Conservation (phyloP, 2,113 vertebrate genomes). For the Poecilia latipinna region DNA sequence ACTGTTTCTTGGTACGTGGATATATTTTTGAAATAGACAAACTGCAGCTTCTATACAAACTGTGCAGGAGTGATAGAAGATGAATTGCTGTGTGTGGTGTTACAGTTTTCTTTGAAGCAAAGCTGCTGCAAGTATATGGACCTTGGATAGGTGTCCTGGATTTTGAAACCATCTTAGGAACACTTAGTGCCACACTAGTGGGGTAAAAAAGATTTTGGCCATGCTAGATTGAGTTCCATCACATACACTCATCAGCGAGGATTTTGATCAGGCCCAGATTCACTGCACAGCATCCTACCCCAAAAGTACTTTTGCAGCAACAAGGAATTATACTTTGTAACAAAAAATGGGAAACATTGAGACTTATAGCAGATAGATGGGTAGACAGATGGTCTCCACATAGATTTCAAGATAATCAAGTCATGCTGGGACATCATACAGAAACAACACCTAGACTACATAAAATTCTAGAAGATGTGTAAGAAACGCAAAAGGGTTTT, state of each 20-base stretch:
- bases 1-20: conserved; percentile 5
- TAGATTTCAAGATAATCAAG: background rate
- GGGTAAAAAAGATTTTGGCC: background rate
- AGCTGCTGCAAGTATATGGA: background rate
- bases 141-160: conserved; percentile 12
- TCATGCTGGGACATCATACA: background rate
- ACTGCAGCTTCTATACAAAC: conserved; percentile 8
- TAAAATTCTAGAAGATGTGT: background rate
- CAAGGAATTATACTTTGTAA: background rate
- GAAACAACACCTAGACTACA: background rate
- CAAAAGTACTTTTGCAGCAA: background rate
- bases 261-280: background rate
- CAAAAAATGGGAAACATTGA: background rate
- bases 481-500: background rate
- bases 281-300: background rate
- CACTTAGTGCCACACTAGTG: background rate
- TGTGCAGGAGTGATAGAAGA: background rate
- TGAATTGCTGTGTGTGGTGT: conserved; percentile 10
- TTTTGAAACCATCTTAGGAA: conserved; percentile 5
- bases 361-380: background rate
- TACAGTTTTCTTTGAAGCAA: conserved; percentile 20
- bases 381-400: background rate
- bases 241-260: background rate
- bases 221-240: background rate
- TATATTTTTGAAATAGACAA: background rate